Evolutionary conservation across 2,113 vertebrate species (phyloP).

Genomic region (Amblyopsis rosae): DNA sequence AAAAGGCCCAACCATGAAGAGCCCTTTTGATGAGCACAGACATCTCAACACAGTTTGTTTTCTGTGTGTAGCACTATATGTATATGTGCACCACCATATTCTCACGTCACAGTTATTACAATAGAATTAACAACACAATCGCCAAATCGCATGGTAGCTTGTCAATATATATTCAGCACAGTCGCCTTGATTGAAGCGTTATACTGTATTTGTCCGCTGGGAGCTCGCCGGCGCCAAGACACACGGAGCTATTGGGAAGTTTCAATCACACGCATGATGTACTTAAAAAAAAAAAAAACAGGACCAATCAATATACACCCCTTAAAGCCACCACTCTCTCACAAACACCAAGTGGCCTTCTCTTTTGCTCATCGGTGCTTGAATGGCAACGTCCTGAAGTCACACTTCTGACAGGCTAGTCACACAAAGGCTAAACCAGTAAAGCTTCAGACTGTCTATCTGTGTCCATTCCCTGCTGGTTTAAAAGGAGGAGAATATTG

Average conservation of each 20-base stretch:
- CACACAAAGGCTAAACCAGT: slow-evolving; percentile 46
- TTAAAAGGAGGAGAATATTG: neutral
- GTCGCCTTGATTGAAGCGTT: too few species aligned
- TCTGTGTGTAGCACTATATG: too few species aligned
- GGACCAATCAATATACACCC: slow-evolving; percentile 62
- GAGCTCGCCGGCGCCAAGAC: slow-evolving; percentile 41
- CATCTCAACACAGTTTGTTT: too few species aligned
- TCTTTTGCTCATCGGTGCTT: slow-evolving; percentile 49
- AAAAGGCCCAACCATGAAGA: too few species aligned
- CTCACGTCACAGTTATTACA: too few species aligned
- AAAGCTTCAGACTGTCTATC: slow-evolving; percentile 47
- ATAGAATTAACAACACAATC: too few species aligned
- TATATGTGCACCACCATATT: too few species aligned
- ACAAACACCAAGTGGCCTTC: slow-evolving; percentile 42
- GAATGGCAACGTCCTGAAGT: slow-evolving; percentile 63
- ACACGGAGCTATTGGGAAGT: slow-evolving; percentile 49
- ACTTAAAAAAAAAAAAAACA: slow-evolving; percentile 36
- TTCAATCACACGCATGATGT: slow-evolving; percentile 63
- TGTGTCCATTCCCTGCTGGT: slow-evolving; percentile 45
- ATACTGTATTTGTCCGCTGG: too few species aligned
- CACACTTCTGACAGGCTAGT: slow-evolving; percentile 50
- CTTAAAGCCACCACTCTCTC: slow-evolving; percentile 58
- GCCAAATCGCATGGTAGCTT: too few species aligned
- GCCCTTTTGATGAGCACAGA: too few species aligned
- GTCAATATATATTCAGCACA: too few species aligned